Evolutionary conservation across 2,797 vertebrate genomes (phyloP).

Genomic region (Rhabdomys pumilio): DNA sequence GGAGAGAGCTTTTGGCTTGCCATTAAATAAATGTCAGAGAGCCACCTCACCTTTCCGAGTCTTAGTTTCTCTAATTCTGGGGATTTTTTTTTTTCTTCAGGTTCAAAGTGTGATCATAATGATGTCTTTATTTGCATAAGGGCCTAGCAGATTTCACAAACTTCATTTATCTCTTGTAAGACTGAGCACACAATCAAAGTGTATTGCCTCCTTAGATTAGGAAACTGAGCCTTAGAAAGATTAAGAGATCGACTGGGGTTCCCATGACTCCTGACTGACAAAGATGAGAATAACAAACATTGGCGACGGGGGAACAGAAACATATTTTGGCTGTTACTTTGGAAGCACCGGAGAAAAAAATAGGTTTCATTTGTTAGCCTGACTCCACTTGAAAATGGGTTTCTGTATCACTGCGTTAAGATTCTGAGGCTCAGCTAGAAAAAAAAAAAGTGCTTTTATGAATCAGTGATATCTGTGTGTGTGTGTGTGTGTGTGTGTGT

Average conservation of each 20-base stretch:
- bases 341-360: background rate
- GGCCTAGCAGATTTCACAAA: conserved; percentile 22
- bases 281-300: conserved; percentile 52
- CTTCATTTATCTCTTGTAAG: conserved; percentile 45
- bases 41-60: background rate
- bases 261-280: conserved; percentile 17
- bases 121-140: conserved; percentile 63
- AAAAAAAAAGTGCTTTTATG: background rate
- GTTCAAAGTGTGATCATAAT: conserved; percentile 42
- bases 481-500: background rate
- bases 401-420: background rate
- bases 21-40: conserved; percentile 2
- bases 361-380: conserved; percentile 28
- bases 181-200: conserved; percentile 32
- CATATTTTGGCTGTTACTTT: conserved; percentile 18
- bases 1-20: background rate
- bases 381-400: conserved; percentile 19
- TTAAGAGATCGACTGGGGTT: conserved; percentile 68
- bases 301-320: conserved; percentile 2
- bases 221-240: conserved; percentile 65
- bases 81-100: conserved; percentile 25
- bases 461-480: background rate
- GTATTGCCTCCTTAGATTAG: conserved; percentile 62
- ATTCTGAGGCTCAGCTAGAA: conserved; percentile 8
- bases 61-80: conserved; percentile 15